A percentile compares a stretch with the other conserved stretches of the same genome.
Evolutionary conservation across 2,888 invertebrate genomes (phyloP).

Genomic region (Macrosiphum euphorbiae): DNA sequence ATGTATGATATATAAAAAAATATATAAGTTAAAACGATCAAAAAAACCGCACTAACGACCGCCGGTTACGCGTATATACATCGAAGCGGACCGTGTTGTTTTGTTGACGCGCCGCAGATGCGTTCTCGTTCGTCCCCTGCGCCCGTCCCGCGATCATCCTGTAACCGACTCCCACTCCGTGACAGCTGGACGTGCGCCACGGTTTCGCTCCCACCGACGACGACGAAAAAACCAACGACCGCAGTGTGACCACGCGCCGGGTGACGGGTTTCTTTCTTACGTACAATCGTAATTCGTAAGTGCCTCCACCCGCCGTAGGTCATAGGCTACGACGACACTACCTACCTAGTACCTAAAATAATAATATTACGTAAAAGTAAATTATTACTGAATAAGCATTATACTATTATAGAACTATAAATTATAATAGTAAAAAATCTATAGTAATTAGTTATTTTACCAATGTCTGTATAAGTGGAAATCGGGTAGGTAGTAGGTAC

Average conservation of each 20-base stretch:
- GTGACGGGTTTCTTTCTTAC: not conserved
- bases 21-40: slow-evolving; percentile 19
- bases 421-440: not conserved
- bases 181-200: slow-evolving; percentile 31
- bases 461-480: not conserved
- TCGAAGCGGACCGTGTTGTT: slow-evolving; percentile 62
- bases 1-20: not conserved
- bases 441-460: no score
- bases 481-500: not conserved
- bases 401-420: no score
- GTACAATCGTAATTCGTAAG: not conserved
- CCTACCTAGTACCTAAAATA: not conserved
- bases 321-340: not conserved
- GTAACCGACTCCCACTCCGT: slow-evolving; percentile 5
- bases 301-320: not conserved
- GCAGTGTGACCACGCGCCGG: slow-evolving; percentile 59
- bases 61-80: slow-evolving; percentile 54
- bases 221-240: not conserved
- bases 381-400: not conserved
- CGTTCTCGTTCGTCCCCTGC: slow-evolving; percentile 41
- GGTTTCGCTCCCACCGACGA: not conserved
- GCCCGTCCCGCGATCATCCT: not conserved
- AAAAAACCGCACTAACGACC: slow-evolving; percentile 61
- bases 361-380: not conserved
- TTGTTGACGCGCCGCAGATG: slow-evolving; percentile 63